These are phyloP conservation scores for Brachyalestes nurse DNA, from an alignment of 2,797 vertebrate genomes.

Conservation along the genomic window DNA sequence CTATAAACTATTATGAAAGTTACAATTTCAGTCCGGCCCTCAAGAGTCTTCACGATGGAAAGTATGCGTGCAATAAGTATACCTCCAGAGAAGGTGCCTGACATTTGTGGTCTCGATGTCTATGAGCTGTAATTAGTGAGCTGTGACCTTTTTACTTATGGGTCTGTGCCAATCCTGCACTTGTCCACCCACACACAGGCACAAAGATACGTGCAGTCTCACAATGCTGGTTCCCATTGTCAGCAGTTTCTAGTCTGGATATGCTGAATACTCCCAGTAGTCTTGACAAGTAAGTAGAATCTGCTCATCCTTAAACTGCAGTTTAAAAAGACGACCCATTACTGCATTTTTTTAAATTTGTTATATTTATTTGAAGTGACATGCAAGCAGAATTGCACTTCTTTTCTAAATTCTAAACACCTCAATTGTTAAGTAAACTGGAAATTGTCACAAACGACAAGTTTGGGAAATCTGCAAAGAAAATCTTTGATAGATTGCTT, in stretches of 20 bases:
- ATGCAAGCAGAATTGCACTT: background rate
- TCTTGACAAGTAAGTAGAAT: background rate
- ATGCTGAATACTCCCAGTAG: background rate
- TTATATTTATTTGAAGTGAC: background rate
- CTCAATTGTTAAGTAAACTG: background rate
- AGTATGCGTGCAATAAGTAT: background rate
- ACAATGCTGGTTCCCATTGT: background rate
- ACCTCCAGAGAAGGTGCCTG: background rate
- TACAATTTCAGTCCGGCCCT: background rate
- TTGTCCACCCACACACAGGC: background rate
- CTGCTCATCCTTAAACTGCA: background rate
- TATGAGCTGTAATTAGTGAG: conserved; percentile 11
- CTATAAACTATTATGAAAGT: background rate
- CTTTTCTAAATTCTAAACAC: background rate
- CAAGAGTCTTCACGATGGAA: background rate
- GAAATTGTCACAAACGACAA: background rate
- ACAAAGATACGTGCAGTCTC: background rate
- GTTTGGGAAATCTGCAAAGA: background rate
- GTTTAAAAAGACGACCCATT: background rate
- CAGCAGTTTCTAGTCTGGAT: background rate
- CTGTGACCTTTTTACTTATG: background rate
- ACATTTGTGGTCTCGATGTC: background rate
- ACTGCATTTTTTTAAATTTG: background rate
- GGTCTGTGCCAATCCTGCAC: background rate
- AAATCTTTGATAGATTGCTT: too few species aligned